Base-by-base conservation (phyloP, 2,113 vertebrate genomes). In the Oenanthe oenanthe region DNA sequence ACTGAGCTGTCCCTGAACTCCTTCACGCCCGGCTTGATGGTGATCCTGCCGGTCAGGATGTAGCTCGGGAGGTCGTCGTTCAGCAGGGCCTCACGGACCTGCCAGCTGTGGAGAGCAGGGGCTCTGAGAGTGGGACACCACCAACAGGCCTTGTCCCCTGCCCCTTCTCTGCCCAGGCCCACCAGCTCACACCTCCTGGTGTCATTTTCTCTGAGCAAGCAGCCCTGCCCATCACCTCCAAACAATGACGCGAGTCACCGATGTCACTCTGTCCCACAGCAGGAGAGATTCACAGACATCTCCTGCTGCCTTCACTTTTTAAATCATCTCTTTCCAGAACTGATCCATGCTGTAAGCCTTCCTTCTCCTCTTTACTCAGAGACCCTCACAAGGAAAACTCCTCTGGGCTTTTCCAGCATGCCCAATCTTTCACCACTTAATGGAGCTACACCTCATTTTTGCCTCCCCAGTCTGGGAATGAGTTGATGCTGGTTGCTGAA, bases 51-150 rank as follows among this genome's bases (percentile, higher is more conserved):
- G 1, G 97, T 97, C 74, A 99, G 97, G 95, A 99, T 98, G 62
- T 97, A 97, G 43, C 97, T 97, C 2, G 98, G 98, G 11, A 99
- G 98, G 19, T 99, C 98, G 0, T 99, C 97, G 3, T 98, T 99
- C 66, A 99, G 34, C 51, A 98, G 5, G 1, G 89, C 91, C 20
- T 91, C 95, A 13, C 60, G 77, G 96, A 98, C 14, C 90, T 58
- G 48, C 73, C 4, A 80, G 97, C 98, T 98, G 74, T 22, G 76
- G 40, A 67, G 60, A 92, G 24, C 4, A 62, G n/a, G 15, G 54
- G 5, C 48, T 72, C 53, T 92, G 62, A 88, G 47, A 2, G 0
- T 10, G 54, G 29, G 31, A 84, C n/a, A 50, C 38, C 42, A 74
- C 0, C 1, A 54, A 54, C 42, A 62, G 32, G 7, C 14, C n/a